Evolutionary conservation across 2,888 invertebrate species (phyloP), one percentile per base, ranked within the genome.

Genomic region (Dilophus febrilis): DNA sequence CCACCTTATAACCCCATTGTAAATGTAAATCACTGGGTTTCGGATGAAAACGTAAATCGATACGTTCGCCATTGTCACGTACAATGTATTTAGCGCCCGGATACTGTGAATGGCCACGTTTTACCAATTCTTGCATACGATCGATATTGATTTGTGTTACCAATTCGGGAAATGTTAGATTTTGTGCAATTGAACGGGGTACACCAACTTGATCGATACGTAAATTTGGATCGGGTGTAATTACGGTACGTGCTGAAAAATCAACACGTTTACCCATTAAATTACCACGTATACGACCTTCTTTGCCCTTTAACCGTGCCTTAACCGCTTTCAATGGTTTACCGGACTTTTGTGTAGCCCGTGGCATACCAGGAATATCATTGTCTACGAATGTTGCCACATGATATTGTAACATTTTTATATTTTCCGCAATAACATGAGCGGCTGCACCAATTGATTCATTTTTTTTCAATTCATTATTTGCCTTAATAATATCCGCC

Each of bases 231-330:
- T 92, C 91, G 0, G 91, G 94, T 16, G 94, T 97, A 57, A 91
- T 92, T 54, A 99, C 98, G 53, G 98, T 98, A 61, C 98, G 82
- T 5, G 95, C 98, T 0, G 97, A 97, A 60, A 98, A 99, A 58
- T 99, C 98, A 0, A 99, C 98, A 69, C 98, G 91, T 61, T 98
- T 98, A 40, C 98, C 98, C 98, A 99, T 99, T 52, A 99, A 74
- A 63, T 99, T 99, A 52, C 98, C 98, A 64, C 98, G 73, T 53
- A 99, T 97, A 53, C 98, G 74, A 0, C 98, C 98, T 75, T 99
- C 98, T 59, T 99, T 99, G 16, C 97, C 95, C 65, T 97, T 97
- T 37, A 88, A 60, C 35, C 98, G 75, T 4, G 95, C 88, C 61
- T 98, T 98, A 39, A 99, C 72, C 1, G 98, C 94, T 67, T 99